Evolutionary conservation across 2,888 invertebrate genomes (phyloP).

Genomic region (Drosophila yooni): DNA sequence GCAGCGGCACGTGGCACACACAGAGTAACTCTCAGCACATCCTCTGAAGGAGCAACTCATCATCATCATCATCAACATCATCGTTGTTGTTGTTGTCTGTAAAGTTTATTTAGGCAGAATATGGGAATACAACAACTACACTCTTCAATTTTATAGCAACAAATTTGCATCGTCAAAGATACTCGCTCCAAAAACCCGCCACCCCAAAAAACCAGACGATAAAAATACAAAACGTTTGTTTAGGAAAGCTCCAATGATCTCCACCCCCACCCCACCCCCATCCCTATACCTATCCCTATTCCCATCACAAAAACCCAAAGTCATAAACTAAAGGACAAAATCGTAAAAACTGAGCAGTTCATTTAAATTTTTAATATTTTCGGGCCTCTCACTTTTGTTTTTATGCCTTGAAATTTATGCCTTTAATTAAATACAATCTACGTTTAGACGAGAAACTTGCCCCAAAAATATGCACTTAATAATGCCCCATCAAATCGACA

Average conservation of each 20-base stretch:
- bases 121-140: constrained; percentile 59
- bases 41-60: constrained; percentile 57
- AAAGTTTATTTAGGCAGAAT: constrained; percentile 76
- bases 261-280: constrained; percentile 13
- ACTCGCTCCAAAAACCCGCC: constrained; percentile 49
- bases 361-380: constrained; percentile 81
- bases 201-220: constrained; percentile 55
- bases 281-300: constrained; percentile 5
- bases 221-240: constrained; percentile 79
- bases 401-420: constrained; percentile 75
- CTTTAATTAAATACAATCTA: constrained; percentile 79
- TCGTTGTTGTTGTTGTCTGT: constrained; percentile 63
- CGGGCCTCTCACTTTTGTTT: constrained; percentile 61
- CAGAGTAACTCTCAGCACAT: constrained; percentile 36
- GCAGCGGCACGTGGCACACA: constrained; percentile 67
- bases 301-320: constrained; percentile 39
- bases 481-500: constrained; percentile 61
- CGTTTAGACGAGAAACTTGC: constrained; percentile 41
- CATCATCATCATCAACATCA: constrained; percentile 75
- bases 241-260: constrained; percentile 66
- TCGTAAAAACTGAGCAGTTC: constrained; percentile 80
- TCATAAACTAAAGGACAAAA: constrained; percentile 78
- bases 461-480: constrained; percentile 54
- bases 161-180: constrained; percentile 80
- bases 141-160: constrained; percentile 81